These are phyloP conservation scores for Anagrus nilaparvatae DNA, from an alignment of 1,140 invertebrate species.

Conservation along the genomic window DNA sequence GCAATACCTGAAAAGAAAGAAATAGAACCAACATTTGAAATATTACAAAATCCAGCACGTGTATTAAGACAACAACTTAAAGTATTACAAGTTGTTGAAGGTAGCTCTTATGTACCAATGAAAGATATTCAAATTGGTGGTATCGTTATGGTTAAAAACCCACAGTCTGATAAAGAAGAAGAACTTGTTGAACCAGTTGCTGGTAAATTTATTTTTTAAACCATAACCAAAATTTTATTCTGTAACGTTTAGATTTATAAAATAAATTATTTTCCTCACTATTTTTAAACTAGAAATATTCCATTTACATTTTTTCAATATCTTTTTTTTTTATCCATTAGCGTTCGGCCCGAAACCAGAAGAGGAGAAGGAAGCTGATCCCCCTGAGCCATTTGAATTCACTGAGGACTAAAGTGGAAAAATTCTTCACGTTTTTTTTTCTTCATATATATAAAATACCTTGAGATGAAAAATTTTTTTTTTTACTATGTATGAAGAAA, in stretches of 20 bases:
- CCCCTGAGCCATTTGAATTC: constrained; percentile 95
- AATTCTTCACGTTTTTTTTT: no score
- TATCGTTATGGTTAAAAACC: constrained; percentile 85
- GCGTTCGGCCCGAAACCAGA: constrained; percentile 88
- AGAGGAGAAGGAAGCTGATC: constrained; percentile 92
- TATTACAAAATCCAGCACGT: constrained; percentile 87
- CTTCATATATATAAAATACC: no score
- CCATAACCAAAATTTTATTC: neutral
- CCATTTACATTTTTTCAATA: constrained; percentile 9
- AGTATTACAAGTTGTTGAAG: constrained; percentile 71
- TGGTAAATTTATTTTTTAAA: constrained; percentile 33
- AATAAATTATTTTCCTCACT: neutral
- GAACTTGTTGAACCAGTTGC: constrained; percentile 91
- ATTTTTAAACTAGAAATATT: constrained; percentile 6
- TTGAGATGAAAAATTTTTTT: no score
- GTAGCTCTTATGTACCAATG: constrained; percentile 68
- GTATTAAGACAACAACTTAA: constrained; percentile 90
- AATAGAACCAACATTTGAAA: constrained; percentile 81
- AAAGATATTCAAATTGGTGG: constrained; percentile 92
- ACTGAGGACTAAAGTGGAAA: constrained; percentile 60
- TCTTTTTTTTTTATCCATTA: constrained; percentile 26
- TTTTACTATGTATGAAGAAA: no score
- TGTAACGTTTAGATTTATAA: neutral
- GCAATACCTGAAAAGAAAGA: constrained; percentile 63
- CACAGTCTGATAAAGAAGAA: constrained; percentile 59